These are phyloP conservation scores for Cladopsammia gracilis DNA, from an alignment of 64 coral and sea anemone genomes.

Conservation along the genomic window DNA sequence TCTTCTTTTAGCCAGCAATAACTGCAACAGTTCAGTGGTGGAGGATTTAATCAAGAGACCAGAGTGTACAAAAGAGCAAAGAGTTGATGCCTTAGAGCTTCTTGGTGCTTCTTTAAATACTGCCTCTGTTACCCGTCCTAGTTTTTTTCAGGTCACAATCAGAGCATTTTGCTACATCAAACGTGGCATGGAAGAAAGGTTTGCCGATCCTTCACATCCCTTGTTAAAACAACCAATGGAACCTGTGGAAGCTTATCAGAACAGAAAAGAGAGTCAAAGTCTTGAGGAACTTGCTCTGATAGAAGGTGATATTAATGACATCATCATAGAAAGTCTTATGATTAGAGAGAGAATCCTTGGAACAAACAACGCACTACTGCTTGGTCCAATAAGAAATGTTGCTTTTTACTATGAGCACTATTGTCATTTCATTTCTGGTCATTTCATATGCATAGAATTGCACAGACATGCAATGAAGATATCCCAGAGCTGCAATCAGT, in stretches of 20 bases:
- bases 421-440: too few relatives aligned
- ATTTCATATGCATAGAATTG: conserved; percentile 8
- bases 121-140: background rate
- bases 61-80: conserved; percentile 18
- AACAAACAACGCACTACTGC: background rate
- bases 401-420: conserved; percentile 14
- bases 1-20: conserved; percentile 35
- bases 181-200: conserved; percentile 25
- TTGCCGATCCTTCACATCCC: background rate
- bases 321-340: conserved; percentile 35
- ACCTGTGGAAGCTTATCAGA: conserved; percentile 28
- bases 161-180: conserved; percentile 31
- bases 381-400: background rate
- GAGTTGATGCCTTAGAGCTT: conserved; percentile 42
- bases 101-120: conserved; percentile 49
- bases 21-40: conserved; percentile 34
- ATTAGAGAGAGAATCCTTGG: conserved; percentile 66
- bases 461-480: too few relatives aligned
- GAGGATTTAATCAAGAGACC: conserved; percentile 44
- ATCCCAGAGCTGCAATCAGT: too few relatives aligned
- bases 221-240: conserved; percentile 16
- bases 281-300: conserved; percentile 36
- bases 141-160: background rate
- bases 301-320: background rate
- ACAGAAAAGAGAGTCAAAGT: conserved; percentile 42